A percentile compares a stretch with the other conserved stretches of the same genome.
Conservation (phyloP, 2,888 invertebrate species). For the Globia sparganii region DNA sequence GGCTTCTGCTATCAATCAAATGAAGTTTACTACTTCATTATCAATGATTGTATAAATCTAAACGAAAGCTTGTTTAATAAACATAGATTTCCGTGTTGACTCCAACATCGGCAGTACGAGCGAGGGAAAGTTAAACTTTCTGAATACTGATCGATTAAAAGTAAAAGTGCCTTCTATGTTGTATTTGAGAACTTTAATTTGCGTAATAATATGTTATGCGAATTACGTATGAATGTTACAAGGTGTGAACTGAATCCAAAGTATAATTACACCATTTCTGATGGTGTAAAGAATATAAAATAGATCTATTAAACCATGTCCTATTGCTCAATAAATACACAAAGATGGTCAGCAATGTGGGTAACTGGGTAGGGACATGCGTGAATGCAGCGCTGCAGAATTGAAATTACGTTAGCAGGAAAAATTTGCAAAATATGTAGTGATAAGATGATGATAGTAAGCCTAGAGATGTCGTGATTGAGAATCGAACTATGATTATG, state of each 20-base stretch:
- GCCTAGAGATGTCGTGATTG: slow-evolving; percentile 3
- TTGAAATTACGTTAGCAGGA: slow-evolving; percentile 45
- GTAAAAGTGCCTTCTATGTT: slow-evolving; percentile 79
- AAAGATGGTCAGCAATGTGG: slow-evolving; percentile 13
- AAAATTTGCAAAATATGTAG: slow-evolving; percentile 31
- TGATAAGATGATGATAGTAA: slow-evolving; percentile 4
- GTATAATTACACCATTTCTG: slow-evolving; percentile 58
- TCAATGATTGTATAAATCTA: slow-evolving; percentile 58
- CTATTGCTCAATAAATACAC: slow-evolving; percentile 47
- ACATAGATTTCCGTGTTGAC: slow-evolving; percentile 69
- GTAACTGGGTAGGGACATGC: slow-evolving; percentile 3
- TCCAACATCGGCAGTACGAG: slow-evolving; percentile 64
- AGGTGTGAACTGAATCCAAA: slow-evolving; percentile 65
- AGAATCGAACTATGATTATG: slow-evolving; percentile 6
- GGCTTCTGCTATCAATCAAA: slow-evolving; percentile 33
- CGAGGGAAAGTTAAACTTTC: slow-evolving; percentile 83
- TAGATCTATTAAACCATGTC: slow-evolving; percentile 42
- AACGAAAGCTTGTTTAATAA: slow-evolving; percentile 68
- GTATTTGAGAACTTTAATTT: slow-evolving; percentile 74
- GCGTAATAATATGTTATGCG: slow-evolving; percentile 75
- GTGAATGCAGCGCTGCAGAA: slow-evolving; percentile 23
- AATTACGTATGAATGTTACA: slow-evolving; percentile 62
- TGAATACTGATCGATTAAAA: slow-evolving; percentile 87
- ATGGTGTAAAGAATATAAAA: slow-evolving; percentile 60
- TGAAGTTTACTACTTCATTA: slow-evolving; percentile 53